Evolutionary conservation across 2,888 invertebrate species (phyloP).

Genomic region (Imbricaverruca yamaguchii): DNA sequence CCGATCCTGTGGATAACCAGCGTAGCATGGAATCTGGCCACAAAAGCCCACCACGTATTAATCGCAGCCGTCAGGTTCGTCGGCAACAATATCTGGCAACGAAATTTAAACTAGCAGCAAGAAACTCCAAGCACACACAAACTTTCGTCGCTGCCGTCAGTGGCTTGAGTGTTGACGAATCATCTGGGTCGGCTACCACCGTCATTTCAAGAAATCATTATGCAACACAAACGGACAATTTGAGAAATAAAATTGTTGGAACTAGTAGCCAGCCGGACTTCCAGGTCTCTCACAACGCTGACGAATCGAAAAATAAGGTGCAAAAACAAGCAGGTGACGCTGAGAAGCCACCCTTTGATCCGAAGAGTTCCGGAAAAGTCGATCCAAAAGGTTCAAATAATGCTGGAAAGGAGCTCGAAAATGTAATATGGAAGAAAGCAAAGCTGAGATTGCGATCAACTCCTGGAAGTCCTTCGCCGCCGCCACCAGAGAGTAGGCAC

Average conservation of each 20-base stretch:
- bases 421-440: not conserved
- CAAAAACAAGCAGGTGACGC: not conserved
- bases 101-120: not conserved
- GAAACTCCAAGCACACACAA: not conserved
- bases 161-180: not conserved
- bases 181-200: not conserved
- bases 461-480: not conserved
- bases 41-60: not conserved
- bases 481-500: not conserved
- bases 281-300: not conserved
- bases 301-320: not conserved
- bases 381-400: not conserved
- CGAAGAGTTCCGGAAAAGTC: not conserved
- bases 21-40: not conserved
- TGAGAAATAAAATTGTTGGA: not conserved
- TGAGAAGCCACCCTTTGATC: not conserved
- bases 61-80: not conserved
- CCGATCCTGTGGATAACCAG: not conserved
- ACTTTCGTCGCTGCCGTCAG: not conserved
- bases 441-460: not conserved
- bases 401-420: not conserved
- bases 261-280: not conserved
- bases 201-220: not conserved
- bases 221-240: not conserved
- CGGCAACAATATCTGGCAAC: not conserved